Evolutionary conservation across 2,888 invertebrate genomes (phyloP).

Genomic region (Tridacna gigas): DNA sequence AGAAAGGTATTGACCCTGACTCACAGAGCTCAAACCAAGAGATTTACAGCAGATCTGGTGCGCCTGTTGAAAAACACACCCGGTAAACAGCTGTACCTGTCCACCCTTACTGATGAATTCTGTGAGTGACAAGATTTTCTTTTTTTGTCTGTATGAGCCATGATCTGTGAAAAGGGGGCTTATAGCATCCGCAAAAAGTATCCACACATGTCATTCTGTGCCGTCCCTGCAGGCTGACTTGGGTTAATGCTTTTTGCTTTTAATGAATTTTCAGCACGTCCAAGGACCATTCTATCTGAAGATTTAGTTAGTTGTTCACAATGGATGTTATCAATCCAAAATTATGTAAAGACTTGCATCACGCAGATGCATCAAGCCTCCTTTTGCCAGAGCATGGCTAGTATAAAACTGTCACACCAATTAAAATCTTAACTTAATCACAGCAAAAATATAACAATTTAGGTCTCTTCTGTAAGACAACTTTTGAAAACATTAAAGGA

Average conservation of each 20-base stretch:
- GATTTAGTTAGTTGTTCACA: too few species aligned
- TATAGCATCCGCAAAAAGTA: too few species aligned
- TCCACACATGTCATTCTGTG: too few species aligned
- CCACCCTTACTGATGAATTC: constrained; percentile 90
- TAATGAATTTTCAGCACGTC: too few species aligned
- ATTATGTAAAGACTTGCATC: too few species aligned
- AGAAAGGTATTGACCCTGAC: constrained; percentile 94
- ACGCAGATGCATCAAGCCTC: too few species aligned
- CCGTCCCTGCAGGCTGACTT: too few species aligned
- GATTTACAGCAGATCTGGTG: constrained; percentile 96
- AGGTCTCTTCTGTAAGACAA: neutral
- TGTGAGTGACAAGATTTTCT: constrained; percentile 75
- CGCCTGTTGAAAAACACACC: constrained; percentile 93
- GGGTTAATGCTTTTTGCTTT: too few species aligned
- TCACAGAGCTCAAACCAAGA: constrained; percentile 91
- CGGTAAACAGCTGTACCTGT: constrained; percentile 89
- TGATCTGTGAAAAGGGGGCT: too few species aligned
- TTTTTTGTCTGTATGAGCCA: constrained; percentile 9
- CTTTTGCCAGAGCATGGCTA: too few species aligned
- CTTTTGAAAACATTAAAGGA: neutral
- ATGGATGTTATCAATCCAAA: too few species aligned
- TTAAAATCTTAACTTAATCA: neutral
- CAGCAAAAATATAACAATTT: neutral
- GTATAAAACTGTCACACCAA: neutral
- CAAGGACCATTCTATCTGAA: too few species aligned